A percentile compares a stretch with the other conserved stretches of the same genome.
Conservation (phyloP, 2,797 vertebrate genomes). For the Enteromius afrohamiltoni region DNA sequence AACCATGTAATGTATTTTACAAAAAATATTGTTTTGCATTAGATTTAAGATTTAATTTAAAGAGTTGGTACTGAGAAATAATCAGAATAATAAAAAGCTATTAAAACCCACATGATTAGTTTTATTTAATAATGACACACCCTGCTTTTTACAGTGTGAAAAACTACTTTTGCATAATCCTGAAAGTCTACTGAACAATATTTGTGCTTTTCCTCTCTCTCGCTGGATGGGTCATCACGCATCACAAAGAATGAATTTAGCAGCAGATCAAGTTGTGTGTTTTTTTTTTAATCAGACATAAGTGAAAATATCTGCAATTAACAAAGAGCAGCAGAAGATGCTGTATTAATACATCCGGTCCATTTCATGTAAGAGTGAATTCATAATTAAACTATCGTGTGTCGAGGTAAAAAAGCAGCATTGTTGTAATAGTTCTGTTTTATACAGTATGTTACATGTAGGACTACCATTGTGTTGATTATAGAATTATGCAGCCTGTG, state of each 20-base stretch:
- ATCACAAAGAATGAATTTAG: neutral
- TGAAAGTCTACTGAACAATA: neutral
- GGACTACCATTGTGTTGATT: neutral
- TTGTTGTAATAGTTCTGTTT: conserved; percentile 4
- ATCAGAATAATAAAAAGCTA: neutral
- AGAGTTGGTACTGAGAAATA: neutral
- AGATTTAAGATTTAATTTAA: neutral
- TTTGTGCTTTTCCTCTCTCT: neutral
- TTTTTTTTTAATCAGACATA: conserved; percentile 21
- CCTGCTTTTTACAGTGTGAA: neutral
- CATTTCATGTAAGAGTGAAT: no score
- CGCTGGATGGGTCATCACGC: neutral
- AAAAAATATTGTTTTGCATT: no score
- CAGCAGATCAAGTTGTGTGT: neutral
- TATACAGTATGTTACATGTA: conserved; percentile 12
- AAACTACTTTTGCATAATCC: neutral
- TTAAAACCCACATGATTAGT: neutral
- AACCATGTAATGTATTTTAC: no score
- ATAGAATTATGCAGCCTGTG: neutral
- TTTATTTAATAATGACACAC: neutral
- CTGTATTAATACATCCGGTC: no score
- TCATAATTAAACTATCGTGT: neutral
- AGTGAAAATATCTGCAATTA: neutral
- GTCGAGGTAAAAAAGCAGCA: neutral
- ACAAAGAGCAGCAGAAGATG: conserved; percentile 20